Conservation (phyloP, 2,888 invertebrate species). For the Falcaria lacertinaria region DNA sequence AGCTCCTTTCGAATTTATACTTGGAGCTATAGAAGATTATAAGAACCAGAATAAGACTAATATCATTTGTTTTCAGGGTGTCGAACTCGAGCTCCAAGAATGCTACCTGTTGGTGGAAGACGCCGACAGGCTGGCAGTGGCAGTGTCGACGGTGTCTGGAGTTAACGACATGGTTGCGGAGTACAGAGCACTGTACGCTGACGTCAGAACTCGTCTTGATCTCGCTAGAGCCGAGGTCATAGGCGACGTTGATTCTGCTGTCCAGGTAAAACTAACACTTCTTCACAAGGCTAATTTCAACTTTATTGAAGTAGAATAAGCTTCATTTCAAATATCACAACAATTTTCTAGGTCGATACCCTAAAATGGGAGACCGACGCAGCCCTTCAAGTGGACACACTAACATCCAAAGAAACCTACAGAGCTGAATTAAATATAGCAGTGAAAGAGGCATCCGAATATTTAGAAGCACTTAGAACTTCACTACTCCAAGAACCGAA, state of each 20-base stretch:
- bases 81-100: constrained; percentile 57
- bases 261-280: constrained; percentile 45
- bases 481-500: constrained; percentile 58
- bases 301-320: neutral
- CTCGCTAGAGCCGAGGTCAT: constrained; percentile 57
- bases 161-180: constrained; percentile 60
- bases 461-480: constrained; percentile 83
- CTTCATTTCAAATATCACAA: neutral
- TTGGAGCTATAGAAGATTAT: too few relatives aligned
- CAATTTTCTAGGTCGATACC: constrained; percentile 83
- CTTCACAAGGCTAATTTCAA: neutral
- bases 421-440: constrained; percentile 87
- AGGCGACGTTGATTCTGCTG: constrained; percentile 61
- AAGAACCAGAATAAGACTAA: constrained; percentile 1
- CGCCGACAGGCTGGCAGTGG: constrained; percentile 54
- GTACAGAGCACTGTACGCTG: constrained; percentile 58
- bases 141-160: constrained; percentile 38
- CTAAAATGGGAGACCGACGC: constrained; percentile 87
- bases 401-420: constrained; percentile 92
- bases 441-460: constrained; percentile 83
- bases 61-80: constrained; percentile 32
- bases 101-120: constrained; percentile 56
- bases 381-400: constrained; percentile 90
- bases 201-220: constrained; percentile 52
- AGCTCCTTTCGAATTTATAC: neutral